Evolutionary conservation across 2,888 invertebrate species (phyloP).

Genomic region (Odontocerum albicorne): DNA sequence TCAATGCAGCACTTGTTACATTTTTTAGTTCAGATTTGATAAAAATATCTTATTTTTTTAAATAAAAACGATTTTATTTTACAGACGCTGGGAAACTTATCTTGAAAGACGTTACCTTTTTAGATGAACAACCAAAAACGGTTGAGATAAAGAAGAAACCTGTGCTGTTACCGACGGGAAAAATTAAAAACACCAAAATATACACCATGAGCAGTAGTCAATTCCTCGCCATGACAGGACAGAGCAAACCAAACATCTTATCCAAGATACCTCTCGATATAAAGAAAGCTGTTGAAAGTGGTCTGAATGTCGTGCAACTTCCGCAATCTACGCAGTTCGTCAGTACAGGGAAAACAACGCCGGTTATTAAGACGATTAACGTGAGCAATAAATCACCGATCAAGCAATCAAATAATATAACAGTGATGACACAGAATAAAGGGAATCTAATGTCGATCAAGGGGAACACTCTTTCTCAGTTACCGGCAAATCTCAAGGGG

Average conservation of each 20-base stretch:
- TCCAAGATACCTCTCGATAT: conserved; percentile 29
- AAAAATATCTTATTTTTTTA: background rate
- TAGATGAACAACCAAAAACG: conserved; percentile 44
- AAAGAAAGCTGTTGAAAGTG: conserved; percentile 39
- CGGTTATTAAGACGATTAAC: conserved; percentile 31
- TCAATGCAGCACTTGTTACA: too few species aligned
- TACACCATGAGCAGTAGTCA: conserved; percentile 57
- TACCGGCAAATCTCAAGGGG: conserved; percentile 12
- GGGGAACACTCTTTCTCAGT: conserved; percentile 13
- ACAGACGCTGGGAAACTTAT: conserved; percentile 77
- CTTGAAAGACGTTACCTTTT: conserved; percentile 55
- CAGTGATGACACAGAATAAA: conserved; percentile 25
- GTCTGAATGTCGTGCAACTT: conserved; percentile 39
- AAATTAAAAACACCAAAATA: conserved; percentile 49
- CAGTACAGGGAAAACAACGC: conserved; percentile 26
- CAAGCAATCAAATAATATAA: conserved; percentile 12
- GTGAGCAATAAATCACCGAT: conserved; percentile 31
- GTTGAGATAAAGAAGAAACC: conserved; percentile 41
- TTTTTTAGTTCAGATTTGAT: too few species aligned
- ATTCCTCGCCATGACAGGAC: conserved; percentile 47
- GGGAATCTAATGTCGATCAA: conserved; percentile 19
- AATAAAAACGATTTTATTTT: conserved; percentile 26
- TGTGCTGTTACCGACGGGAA: conserved; percentile 38
- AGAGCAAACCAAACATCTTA: conserved; percentile 34
- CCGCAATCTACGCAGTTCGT: conserved; percentile 40